Evolutionary conservation across 2,888 invertebrate genomes (phyloP), one percentile per base, ranked within the genome.

Genomic region (Xylota sylvarum): DNA sequence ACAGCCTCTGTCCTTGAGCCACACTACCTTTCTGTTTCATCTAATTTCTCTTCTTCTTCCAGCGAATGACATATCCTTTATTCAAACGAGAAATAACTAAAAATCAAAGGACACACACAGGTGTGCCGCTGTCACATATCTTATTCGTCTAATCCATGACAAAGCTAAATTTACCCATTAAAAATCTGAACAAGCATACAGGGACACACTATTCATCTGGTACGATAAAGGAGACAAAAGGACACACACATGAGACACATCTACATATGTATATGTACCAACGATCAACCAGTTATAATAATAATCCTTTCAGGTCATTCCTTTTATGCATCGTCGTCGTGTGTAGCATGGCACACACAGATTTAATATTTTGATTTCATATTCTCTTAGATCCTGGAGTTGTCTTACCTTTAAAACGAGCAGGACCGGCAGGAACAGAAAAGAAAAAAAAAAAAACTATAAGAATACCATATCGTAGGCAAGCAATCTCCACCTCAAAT

Each of bases 331-430:
- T 35, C 37, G 10, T 35, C 37, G 10, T 64, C 35, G 14, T 40
- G 48, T 64, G 64, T 52, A 56, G 70, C 46, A 32, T 23, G 32
- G 40, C 43, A n/a, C 27, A 48, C 43, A 65, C 10, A 79, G 84
- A 85, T 80, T 85, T 85, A 64, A 80, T 80, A 80, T 80, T 85
- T 85, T 85, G 84, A 85, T 85, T 85, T 76, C 64, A 74, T 70
- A 65, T 74, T 76, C 64, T 32, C 62, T 72, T 46, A 17, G 37
- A 40, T 50, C 52, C 40, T 48, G 5, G 43, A 78, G 55, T 52
- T 27, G 32, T 12, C 43, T 12, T 60, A 52, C 35, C 37, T 4
- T 23, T 23, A 23, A 23, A 23, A 27, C 10, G 17, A 30, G 43
- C 12, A 40, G 23, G 64, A 43, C 40, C 10, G 60, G 6, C 14